These are phyloP conservation scores for Clytia hemisphaerica DNA, from an alignment of 30 jellyfish, hydroid and myxozoan species.

Conservation along the genomic window DNA sequence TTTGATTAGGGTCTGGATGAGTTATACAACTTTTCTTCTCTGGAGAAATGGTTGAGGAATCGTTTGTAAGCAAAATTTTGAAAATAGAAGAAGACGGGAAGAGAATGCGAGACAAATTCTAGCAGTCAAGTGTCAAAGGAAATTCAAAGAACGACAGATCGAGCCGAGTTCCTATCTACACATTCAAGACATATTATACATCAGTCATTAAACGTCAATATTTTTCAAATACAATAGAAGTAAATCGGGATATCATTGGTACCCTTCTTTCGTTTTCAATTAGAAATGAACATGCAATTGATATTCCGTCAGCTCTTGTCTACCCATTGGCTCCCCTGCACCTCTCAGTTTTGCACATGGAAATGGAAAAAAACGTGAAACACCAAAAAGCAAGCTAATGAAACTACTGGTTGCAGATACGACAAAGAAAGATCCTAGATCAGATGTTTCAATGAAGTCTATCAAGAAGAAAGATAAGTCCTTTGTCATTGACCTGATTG, in stretches of 20 bases:
- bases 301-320: neutral
- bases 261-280: neutral
- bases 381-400: neutral
- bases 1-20: too few species aligned
- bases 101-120: too few species aligned
- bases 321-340: neutral
- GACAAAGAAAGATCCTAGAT: neutral
- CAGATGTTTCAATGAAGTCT: neutral
- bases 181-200: too few species aligned
- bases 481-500: constrained; percentile 42
- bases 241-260: neutral
- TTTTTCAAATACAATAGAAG: neutral
- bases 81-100: too few species aligned
- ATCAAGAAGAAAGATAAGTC: neutral
- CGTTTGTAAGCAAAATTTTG: too few species aligned
- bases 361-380: neutral
- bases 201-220: too few species aligned
- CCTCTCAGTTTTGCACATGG: constrained; percentile 1
- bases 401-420: neutral
- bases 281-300: neutral
- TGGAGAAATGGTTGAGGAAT: too few species aligned
- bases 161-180: too few species aligned
- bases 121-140: too few species aligned
- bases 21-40: too few species aligned
- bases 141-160: too few species aligned